These are phyloP conservation scores for Eulacestoma nigropectus DNA, from an alignment of 2,113 vertebrate species.

Conservation along the genomic window DNA sequence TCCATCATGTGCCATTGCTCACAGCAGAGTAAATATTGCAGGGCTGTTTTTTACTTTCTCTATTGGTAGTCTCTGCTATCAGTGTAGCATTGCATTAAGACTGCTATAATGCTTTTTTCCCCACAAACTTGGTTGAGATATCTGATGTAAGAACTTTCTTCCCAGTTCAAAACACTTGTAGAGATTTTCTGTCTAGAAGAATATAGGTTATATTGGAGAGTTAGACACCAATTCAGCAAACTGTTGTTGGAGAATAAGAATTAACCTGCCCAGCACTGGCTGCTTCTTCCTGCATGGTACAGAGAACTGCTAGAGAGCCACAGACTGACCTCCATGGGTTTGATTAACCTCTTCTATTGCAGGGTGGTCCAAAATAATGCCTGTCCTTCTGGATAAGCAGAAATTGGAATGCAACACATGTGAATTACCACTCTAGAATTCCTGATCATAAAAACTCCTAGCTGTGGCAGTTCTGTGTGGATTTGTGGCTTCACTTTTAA, in stretches of 20 bases:
- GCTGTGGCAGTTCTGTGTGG: neutral
- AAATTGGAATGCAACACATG: neutral
- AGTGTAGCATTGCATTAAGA: neutral
- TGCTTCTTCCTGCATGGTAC: neutral
- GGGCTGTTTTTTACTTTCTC: neutral
- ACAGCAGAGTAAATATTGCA: neutral
- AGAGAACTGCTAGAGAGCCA: neutral
- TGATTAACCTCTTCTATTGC: neutral
- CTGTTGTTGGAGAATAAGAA: neutral
- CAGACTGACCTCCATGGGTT: neutral
- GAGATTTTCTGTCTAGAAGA: neutral
- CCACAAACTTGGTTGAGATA: neutral
- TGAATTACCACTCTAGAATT: neutral
- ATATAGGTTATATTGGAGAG: neutral
- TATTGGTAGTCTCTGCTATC: neutral
- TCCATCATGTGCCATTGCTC: neutral
- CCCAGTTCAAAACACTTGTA: neutral
- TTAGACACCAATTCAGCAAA: neutral
- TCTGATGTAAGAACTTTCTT: neutral
- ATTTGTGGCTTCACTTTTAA: constrained; percentile 63
- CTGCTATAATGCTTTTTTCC: neutral
- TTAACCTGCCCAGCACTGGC: neutral
- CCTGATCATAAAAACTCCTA: constrained; percentile 10
- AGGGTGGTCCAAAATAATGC: neutral
- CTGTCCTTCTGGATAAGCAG: neutral